Base-by-base conservation (phyloP, 2,888 invertebrate genomes). In the Ectobius pallidus region DNA sequence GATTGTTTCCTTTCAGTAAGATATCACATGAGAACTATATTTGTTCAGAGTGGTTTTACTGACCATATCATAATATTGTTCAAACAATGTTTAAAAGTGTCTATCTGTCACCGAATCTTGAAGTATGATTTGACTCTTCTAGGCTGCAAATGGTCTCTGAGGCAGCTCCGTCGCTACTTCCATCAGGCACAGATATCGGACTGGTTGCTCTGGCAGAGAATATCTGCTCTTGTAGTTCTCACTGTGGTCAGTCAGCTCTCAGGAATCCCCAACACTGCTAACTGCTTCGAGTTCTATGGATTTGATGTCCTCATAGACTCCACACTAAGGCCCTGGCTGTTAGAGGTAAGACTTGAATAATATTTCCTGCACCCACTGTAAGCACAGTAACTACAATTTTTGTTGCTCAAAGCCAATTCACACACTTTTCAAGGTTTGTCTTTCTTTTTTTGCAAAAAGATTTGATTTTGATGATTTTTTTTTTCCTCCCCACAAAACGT, bases 201-300 rank as follows among this genome's bases (percentile, higher is more conserved):
- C 80, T 92, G 92, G 90, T 84, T 92, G 67, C 85, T 94, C 27
- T 95, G 94, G 94, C 92, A 93, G 79, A 85, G 89, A 74, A 90
- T 95, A 72, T 86, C 91, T 11, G 88, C 90, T 16, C 84, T 95
- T 55, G 90, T 95, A 3, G 90, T 91, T 3, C 83, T 95, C 61
- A 94, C 94, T 0, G 84, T 94, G 22, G 83, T 94, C 22, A 92
- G 93, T 67, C 93, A 95, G 81, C 87, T 89, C 0, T 86, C 89
- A 27, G 89, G 89, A 34, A 88, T 92, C 11, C 91, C 92, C 0
- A 87, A 86, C 9, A 88, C 91, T 0, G 87, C 89, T 34, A 94
- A 93, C 83, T 93, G 94, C 82, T 94, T 94, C 81, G 95, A 95
- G 81, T 91, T 96, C 80, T 95, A 95, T 80, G 96, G 96, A 1